Conservation (phyloP, 2,888 invertebrate genomes). For the Dasypolia templi region DNA sequence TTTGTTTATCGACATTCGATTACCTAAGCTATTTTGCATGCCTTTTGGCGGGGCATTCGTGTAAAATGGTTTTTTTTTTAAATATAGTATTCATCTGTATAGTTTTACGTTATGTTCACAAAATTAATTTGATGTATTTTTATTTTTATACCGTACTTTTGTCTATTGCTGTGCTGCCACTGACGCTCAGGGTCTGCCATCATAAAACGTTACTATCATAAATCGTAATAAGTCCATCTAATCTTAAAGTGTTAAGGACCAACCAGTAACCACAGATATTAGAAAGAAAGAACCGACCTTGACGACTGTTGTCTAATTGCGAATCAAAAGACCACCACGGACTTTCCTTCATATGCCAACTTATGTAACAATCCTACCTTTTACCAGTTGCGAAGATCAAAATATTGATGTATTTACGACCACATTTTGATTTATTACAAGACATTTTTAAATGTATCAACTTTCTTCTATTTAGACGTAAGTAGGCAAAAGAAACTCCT, state of each 20-base stretch:
- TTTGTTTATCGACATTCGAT: too few species aligned
- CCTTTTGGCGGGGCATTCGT: too few species aligned
- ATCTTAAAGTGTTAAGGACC: neutral
- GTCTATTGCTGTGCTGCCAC: too few species aligned
- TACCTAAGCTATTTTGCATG: too few species aligned
- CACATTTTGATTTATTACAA: slow-evolving; percentile 29
- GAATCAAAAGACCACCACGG: neutral
- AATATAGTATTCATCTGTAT: too few species aligned
- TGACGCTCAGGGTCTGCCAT: too few species aligned
- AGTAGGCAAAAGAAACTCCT: slow-evolving; percentile 56
- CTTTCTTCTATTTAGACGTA: slow-evolving; percentile 50
- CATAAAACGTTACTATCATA: too few species aligned
- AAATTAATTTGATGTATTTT: too few species aligned
- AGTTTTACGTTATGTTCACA: too few species aligned
- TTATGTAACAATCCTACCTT: neutral
- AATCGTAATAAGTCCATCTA: too few species aligned
- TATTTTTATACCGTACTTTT: too few species aligned
- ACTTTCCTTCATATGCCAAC: neutral
- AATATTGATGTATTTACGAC: slow-evolving; percentile 25
- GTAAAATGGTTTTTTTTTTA: too few species aligned
- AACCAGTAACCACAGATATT: neutral
- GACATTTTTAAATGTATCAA: slow-evolving; percentile 38
- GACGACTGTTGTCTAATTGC: neutral
- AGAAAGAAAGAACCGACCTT: neutral
- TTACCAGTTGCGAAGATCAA: slow-evolving; percentile 16